Base-by-base conservation (phyloP, 2,888 invertebrate genomes). In the Chrysolina haemoptera region DNA sequence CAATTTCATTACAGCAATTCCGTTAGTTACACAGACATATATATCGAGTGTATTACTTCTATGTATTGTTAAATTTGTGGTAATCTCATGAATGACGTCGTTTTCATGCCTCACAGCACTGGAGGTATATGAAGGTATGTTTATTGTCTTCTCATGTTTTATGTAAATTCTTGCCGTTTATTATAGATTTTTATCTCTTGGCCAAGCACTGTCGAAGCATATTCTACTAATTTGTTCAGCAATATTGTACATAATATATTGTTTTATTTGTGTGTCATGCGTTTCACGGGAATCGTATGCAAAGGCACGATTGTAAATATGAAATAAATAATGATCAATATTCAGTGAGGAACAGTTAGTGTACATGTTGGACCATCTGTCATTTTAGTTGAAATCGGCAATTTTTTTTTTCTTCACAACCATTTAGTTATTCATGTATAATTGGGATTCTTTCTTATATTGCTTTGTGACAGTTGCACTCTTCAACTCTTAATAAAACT, bases 71-170 rank as follows among this genome's bases (percentile, higher is more conserved):
- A 59, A 1, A 27, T 27, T 59, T 59, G 35, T 20, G 20, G 14
- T 22, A 18, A 27, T 74, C 41, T 70, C 62, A 68, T 71, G 62
- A 68, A 71, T 70, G 59, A 50, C 50, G 84, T 81, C 82, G 85
- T 76, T 87, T 88, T 87, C 88, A 88, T 86, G 89, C 89, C 78
- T 86, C 83, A 88, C 90, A 94, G 94, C 94, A 94, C 89, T 94
- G 94, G 94, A 94, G 93, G 89, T 93, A 94, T 89, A 90, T 93
- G 86, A 94, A 94, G 94, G 94, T 94, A 91, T 89, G 93, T 91
- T 68, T 50, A 55, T 35, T 35, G 68, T 75, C 67, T 73, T 71
- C 46, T 72, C 20, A 64, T 64, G 43, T 22, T 50, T 14, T 59
- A n/a, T 59, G 59, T 59, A n/a, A 59, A 27, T 27, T 18, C n/a